Evolutionary conservation across 2,888 invertebrate genomes (phyloP).

Genomic region (Bembecia ichneumoniformis): DNA sequence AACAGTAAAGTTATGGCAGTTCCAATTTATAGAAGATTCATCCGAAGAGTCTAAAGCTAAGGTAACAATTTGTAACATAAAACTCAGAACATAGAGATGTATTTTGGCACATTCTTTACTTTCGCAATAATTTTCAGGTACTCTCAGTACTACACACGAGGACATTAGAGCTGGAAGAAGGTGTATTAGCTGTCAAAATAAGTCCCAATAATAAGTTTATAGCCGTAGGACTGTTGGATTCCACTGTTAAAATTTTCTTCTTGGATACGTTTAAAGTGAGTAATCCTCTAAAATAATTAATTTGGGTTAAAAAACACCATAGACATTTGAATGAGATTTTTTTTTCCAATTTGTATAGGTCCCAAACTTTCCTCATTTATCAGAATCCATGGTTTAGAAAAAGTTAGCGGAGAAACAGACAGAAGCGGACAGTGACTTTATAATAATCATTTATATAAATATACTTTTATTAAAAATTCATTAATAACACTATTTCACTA

Average conservation of each 20-base stretch:
- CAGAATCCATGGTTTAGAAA: too few species aligned
- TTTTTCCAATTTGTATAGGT: too few species aligned
- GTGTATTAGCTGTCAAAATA: constrained; percentile 85
- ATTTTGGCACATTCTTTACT: too few species aligned
- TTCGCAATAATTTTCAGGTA: constrained; percentile 62
- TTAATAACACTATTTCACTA: too few species aligned
- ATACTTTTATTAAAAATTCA: too few species aligned
- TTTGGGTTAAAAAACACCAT: not conserved
- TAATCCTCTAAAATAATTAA: not conserved
- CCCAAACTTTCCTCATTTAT: too few species aligned
- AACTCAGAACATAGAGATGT: too few species aligned
- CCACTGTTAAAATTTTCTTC: constrained; percentile 96
- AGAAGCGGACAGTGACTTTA: too few species aligned
- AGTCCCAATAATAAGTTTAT: constrained; percentile 90
- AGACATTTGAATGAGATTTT: too few species aligned
- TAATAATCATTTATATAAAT: too few species aligned
- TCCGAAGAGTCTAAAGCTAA: constrained; percentile 75
- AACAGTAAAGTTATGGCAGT: constrained; percentile 94
- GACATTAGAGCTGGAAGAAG: constrained; percentile 89
- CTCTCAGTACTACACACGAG: constrained; percentile 84
- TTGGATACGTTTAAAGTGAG: constrained; percentile 91
- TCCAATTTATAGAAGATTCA: constrained; percentile 83
- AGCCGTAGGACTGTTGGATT: constrained; percentile 91
- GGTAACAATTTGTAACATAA: constrained; percentile 21
- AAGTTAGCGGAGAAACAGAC: too few species aligned